Base-by-base conservation (phyloP, 2,797 vertebrate genomes). In the Bovichtus variegatus region DNA sequence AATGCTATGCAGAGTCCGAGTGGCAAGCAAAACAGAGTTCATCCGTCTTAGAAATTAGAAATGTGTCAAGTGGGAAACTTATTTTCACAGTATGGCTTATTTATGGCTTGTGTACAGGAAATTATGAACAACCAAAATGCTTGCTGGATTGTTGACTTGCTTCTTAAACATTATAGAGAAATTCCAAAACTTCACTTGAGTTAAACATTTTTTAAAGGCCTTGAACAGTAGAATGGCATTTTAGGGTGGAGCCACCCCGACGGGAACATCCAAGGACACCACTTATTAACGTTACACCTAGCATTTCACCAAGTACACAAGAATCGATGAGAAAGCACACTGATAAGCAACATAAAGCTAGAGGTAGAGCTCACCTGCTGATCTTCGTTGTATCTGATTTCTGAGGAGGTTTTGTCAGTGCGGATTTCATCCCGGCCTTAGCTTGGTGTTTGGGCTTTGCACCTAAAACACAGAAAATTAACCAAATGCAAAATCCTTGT, bases 321-420 rank as follows among this genome's bases (percentile, higher is more conserved):
- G 43, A 29, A 47, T 9, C 8, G 6, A 46, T 18, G 31, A 55
- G 18, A 27, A 44, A 46, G 27, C 36, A 31, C 31, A 46, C 5
- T 7, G 43, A 38, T 44, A 50, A 12, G 10, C 29, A 29, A 9
- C 8, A 25, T 15, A 13, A 57, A 11, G 27, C 7, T 7, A 1
- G 3, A 19, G 34, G 9, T 47, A 6, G 61, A 29, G 34, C 91
- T 94, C 78, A 96, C 95, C 95, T 95, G 93, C 84, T 91, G 58
- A 82, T 84, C 79, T 94, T 96, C 75, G 91, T 29, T 7, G 87
- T 29, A 13, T 95, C 94, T 21, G 91, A 65, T 78, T 91, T 95
- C 75, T 87, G 93, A 54, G 82, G 73, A 57, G 89, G 74, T 89
- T 94, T 96, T 18, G 84, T 85, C 69, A 90, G 85, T 0, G 92